Conservation (phyloP, 2,113 vertebrate genomes). For the Atrichornis clamosus region DNA sequence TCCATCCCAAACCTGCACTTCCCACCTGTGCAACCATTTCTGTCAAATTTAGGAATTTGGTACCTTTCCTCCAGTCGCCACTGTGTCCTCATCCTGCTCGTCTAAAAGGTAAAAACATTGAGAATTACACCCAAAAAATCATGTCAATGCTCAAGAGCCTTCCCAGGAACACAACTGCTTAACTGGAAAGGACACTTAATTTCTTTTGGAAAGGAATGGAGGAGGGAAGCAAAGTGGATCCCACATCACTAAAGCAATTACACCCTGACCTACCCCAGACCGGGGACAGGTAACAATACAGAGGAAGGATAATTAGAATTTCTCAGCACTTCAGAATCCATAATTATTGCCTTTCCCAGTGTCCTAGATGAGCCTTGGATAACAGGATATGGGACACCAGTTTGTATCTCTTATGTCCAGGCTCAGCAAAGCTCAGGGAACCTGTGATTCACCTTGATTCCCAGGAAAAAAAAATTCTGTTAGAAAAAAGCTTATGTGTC, state of each 20-base stretch:
- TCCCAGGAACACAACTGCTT: neutral
- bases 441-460: neutral
- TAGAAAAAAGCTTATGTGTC: neutral
- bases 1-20: neutral
- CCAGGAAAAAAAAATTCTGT: neutral
- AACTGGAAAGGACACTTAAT: neutral
- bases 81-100: conserved; percentile 93
- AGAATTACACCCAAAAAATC: neutral
- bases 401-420: neutral
- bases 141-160: neutral
- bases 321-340: neutral
- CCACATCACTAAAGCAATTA: neutral
- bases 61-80: conserved; percentile 91
- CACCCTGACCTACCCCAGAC: neutral
- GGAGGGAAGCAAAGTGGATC: neutral
- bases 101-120: conserved; percentile 74
- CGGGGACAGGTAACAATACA: neutral
- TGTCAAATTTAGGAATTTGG: neutral
- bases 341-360: neutral
- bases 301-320: neutral
- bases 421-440: neutral
- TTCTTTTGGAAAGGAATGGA: neutral
- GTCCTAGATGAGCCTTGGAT: neutral
- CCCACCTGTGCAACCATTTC: neutral
- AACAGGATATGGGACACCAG: rapidly evolving